phyloP scores from a whole-genome alignment of 2,797 vertebrate genomes.

The Poeciliopsis gracilis region DNA sequence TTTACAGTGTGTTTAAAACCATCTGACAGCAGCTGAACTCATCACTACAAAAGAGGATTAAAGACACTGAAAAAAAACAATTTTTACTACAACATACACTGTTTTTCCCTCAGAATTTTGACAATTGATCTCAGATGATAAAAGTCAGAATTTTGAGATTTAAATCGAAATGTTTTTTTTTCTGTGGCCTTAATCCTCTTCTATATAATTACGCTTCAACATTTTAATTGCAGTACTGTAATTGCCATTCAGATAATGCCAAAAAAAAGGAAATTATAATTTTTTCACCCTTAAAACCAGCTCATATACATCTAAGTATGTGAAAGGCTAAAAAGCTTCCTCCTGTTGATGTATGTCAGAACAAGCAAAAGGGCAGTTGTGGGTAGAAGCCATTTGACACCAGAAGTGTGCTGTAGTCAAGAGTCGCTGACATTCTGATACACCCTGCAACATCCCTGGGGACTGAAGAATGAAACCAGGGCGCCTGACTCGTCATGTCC shows the following conservation, averaged over 20 bases:
- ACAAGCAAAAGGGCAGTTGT: constrained; percentile 50
- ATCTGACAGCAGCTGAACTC: background rate
- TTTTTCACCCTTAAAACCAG: background rate
- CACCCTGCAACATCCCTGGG: constrained; percentile 70
- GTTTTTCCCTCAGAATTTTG: too few species aligned
- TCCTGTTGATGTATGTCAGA: constrained; percentile 38
- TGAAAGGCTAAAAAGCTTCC: constrained; percentile 15
- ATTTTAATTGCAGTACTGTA: background rate
- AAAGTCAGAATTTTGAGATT: too few species aligned
- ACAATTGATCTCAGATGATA: too few species aligned
- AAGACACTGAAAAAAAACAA: too few species aligned
- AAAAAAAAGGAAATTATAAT: constrained; percentile 10
- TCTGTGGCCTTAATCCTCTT: too few species aligned
- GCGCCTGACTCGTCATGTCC: constrained; percentile 64
- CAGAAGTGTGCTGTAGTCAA: constrained; percentile 74
- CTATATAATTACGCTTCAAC: too few species aligned
- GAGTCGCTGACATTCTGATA: constrained; percentile 73
- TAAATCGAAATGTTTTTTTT: too few species aligned
- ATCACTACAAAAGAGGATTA: too few species aligned
- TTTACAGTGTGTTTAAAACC: background rate
- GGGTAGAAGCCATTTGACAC: constrained; percentile 66
- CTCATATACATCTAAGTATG: background rate
- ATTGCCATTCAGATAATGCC: constrained; percentile 7
- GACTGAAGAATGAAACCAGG: constrained; percentile 70
- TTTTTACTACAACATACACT: too few species aligned